Percentiles rank a stretch among this genome's conserved stretches.
These are phyloP conservation scores for Tachystola acroxantha DNA, from an alignment of 2,888 invertebrate species.

Conservation along the genomic window DNA sequence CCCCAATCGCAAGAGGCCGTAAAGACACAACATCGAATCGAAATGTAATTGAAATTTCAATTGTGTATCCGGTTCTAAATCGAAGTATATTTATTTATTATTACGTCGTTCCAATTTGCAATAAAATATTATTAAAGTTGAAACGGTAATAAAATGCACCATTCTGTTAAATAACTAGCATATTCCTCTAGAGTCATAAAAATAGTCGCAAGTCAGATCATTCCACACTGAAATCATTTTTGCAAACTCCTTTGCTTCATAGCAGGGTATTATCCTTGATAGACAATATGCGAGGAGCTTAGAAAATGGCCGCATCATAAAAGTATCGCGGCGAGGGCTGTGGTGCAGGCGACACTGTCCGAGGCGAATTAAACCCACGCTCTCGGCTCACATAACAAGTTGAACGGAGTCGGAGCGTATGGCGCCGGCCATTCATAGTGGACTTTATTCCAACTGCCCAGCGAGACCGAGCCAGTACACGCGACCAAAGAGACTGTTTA, in stretches of 20 bases:
- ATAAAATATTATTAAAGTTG: conserved; percentile 6
- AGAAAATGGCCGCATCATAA: conserved; percentile 22
- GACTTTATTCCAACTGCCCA: conserved; percentile 34
- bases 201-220: neutral
- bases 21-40: conserved; percentile 27
- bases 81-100: conserved; percentile 15
- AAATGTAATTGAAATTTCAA: conserved; percentile 41
- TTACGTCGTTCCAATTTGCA: conserved; percentile 6
- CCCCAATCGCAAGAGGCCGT: conserved; percentile 32
- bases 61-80: conserved; percentile 20
- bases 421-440: conserved; percentile 30
- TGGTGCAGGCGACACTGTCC: conserved; percentile 31
- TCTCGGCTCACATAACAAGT: conserved; percentile 40
- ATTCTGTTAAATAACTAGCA: neutral
- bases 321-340: conserved; percentile 36
- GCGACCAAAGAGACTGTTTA: conserved; percentile 31
- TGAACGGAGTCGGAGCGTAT: conserved; percentile 11
- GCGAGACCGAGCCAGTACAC: conserved; percentile 19
- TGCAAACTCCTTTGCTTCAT: neutral
- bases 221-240: neutral
- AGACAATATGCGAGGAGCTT: neutral
- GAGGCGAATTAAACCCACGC: conserved; percentile 52
- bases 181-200: neutral
- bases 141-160: neutral
- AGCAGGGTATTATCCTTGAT: neutral